These are phyloP conservation scores for Pinctada fucata DNA, from an alignment of 2,888 invertebrate species.

Conservation along the genomic window DNA sequence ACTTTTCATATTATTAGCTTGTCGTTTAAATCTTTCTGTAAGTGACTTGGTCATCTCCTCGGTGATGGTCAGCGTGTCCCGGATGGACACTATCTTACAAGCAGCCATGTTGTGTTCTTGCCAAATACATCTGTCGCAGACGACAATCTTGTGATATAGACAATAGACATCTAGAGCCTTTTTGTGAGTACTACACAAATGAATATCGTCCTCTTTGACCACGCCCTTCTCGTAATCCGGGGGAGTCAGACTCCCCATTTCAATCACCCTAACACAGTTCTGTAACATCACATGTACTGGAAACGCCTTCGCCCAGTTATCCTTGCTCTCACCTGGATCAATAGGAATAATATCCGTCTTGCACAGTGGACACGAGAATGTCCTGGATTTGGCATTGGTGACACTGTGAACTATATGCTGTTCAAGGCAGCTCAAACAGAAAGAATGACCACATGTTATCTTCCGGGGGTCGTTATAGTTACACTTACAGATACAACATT, in stretches of 20 bases:
- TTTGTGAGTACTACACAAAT: neutral
- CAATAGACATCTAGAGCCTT: neutral
- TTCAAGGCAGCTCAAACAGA: neutral
- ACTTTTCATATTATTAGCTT: neutral
- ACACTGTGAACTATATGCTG: neutral
- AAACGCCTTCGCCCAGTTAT: neutral
- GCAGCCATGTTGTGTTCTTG: neutral
- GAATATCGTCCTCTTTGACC: neutral
- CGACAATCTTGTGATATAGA: neutral
- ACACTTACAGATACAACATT: neutral
- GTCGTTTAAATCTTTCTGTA: neutral
- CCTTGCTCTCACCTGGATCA: neutral
- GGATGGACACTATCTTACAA: neutral
- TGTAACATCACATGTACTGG: neutral
- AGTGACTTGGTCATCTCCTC: neutral
- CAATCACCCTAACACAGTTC: neutral
- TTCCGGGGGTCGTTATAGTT: neutral
- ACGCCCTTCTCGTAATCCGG: neutral
- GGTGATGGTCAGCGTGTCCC: neutral
- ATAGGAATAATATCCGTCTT: neutral
- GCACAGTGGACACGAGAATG: neutral
- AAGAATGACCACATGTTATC: constrained; percentile 1
- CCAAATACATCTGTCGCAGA: neutral
- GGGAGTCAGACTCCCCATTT: neutral
- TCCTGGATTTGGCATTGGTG: neutral